Evolutionary conservation across 1,140 invertebrate genomes (phyloP), one percentile per base, ranked within the genome.

Genomic region (Drosophila teissieri): DNA sequence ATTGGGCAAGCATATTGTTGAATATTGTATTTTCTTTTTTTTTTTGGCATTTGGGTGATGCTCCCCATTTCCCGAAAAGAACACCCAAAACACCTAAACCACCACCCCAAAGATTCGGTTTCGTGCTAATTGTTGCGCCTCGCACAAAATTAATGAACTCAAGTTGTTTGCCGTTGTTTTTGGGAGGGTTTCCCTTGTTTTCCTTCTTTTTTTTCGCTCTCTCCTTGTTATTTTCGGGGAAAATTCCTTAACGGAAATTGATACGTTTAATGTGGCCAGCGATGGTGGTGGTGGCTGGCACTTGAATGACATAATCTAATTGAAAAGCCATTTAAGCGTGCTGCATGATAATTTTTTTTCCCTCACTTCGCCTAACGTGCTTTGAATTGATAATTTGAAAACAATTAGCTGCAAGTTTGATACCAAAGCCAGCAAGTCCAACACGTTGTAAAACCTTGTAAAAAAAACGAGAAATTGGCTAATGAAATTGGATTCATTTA

Each of bases 41-140:
- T 31, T 8, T 31, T 31, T 24, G 1, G 19, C 15, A 4, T 31
- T 51, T 51, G n/a, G 49, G 27, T 36, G 49, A 51, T 55, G 24
- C 39, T 34, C 51, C 40, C 48, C 56, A 63, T 46, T 73, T 63
- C 14, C 45, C 48, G 1, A 45, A 51, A 36, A 24, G 19, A 45
- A 12, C 44, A 48, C 17, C 24, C 55, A 34, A 39, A 27, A 37
- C 44, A 15, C n/a, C 24, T 17, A 12, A 27, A n/a, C 19, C 17
- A n/a, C 24, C 46, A n/a, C 24, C 37, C 37, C 68, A 31, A 67
- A 64, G 78, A 68, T 88, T 83, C 78, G 83, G 76, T 77, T 80
- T 77, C 83, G 83, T 88, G 83, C 86, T 88, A 88, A 88, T 88
- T 88, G 84, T 88, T 89, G 83, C 83, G 84, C 84, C 83, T 80